Evolutionary conservation across 1,140 invertebrate genomes (phyloP), one percentile per base, ranked within the genome.

Genomic region (Cylas formicarius): DNA sequence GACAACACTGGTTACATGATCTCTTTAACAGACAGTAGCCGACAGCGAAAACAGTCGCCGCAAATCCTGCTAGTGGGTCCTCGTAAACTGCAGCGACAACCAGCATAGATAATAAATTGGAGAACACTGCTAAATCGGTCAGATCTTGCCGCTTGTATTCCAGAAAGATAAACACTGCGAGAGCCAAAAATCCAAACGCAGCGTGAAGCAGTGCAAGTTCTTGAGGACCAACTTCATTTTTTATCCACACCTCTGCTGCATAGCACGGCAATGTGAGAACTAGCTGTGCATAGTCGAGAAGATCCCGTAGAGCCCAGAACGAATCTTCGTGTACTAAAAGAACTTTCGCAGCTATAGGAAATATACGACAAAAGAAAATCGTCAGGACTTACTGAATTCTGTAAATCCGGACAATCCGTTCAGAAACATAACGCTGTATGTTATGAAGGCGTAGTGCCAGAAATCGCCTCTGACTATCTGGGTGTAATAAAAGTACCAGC

Each of bases 221-320:
- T 4, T 32, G 22, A 9, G 46, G 46, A 10, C 46, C 46, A 26
- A 29, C 32, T 31, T 48, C 46, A 11, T 38, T 36, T 29, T 48
- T 48, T 2, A 37, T 31, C 46, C 46, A 48, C 26, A 36, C 27
- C 29, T 48, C 19, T 1, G 46, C 46, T 2, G 46, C 46, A 34
- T 48, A 48, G 31, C 46, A 48, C 4, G 46, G 46, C 13, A 48
- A 18, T 11, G 32, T 35, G n/a, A 48, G 8, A 2, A 37, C 32
- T 2, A 48, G 13, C 33, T 42, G 38, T 27, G 32, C 37, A 26
- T 48, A 43, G 16, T 48, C 46, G 16, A 48, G 33, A 2, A 48
- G 33, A 24, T 48, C 46, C 4, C 46, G 22, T 17, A 48, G 20
- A 4, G 46, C 39, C 19, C n/a, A 36, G 18, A 48, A 48, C 18